Conservation (phyloP, 2,797 vertebrate genomes). For the Cyprinella venusta region DNA sequence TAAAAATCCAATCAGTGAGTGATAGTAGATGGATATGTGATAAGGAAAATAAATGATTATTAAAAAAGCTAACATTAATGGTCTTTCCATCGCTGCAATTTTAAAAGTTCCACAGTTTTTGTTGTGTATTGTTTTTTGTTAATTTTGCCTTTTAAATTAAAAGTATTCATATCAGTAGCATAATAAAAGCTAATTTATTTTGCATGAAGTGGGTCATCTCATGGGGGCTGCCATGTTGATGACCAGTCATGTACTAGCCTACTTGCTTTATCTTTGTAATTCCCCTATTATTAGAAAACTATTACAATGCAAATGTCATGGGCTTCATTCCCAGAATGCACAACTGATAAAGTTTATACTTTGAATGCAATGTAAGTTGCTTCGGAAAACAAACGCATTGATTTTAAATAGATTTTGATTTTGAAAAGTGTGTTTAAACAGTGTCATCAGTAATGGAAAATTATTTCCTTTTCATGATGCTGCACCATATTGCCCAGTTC, state of each 20-base stretch:
- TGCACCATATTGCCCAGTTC: neutral
- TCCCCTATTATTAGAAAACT: neutral
- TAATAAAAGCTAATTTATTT: constrained; percentile 1
- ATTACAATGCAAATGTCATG: neutral
- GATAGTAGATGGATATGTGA: neutral
- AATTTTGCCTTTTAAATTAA: neutral
- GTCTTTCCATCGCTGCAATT: neutral
- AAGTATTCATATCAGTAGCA: neutral
- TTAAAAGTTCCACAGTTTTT: neutral
- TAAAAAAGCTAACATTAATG: neutral
- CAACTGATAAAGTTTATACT: neutral
- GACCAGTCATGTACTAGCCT: neutral
- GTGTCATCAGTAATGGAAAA: neutral
- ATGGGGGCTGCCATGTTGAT: neutral
- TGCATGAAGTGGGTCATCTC: neutral
- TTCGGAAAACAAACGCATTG: neutral
- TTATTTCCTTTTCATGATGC: neutral
- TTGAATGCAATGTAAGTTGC: neutral
- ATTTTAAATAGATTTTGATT: neutral
- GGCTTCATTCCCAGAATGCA: neutral
- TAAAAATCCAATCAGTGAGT: neutral
- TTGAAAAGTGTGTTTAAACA: neutral
- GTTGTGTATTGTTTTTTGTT: neutral
- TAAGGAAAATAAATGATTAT: neutral
- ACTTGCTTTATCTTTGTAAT: neutral